Conservation (phyloP, 2,888 invertebrate genomes). For the Platycheirus albimanus region DNA sequence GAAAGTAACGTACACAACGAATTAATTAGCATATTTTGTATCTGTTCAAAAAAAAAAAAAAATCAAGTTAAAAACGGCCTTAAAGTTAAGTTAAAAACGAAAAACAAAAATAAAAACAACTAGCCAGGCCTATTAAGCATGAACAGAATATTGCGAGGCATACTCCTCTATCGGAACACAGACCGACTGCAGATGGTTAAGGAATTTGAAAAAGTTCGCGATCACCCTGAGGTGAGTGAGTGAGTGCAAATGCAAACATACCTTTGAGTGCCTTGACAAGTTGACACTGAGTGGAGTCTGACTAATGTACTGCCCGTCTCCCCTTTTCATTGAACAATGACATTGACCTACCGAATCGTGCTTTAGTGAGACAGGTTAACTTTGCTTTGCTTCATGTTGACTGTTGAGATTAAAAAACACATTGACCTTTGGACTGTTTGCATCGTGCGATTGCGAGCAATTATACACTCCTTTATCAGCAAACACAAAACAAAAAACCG, state of each 20-base stretch:
- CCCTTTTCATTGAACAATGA: too few species aligned
- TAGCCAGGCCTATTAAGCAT: conserved; percentile 83
- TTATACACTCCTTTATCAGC: not conserved
- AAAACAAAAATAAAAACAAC: not conserved
- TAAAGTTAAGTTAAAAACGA: not conserved
- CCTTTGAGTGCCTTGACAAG: conserved; percentile 10
- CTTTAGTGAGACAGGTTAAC: conserved; percentile 2
- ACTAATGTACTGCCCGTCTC: not conserved
- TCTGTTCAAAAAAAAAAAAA: conserved; percentile 7
- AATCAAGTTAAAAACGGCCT: conserved; percentile 21
- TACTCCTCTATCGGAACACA: conserved; percentile 93
- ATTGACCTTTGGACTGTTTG: conserved; percentile 66
- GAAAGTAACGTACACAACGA: conserved; percentile 44
- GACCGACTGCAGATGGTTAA: conserved; percentile 94
- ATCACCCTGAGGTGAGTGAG: conserved; percentile 87
- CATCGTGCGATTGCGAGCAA: conserved; percentile 49
- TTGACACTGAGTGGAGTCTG: conserved; percentile 26
- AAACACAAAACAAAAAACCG: too few species aligned
- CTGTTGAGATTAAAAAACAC: conserved; percentile 22
- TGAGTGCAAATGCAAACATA: not conserved
- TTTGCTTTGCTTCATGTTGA: conserved; percentile 9
- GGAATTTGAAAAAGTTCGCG: conserved; percentile 94
- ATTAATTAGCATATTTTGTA: conserved; percentile 53
- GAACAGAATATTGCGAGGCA: conserved; percentile 94
- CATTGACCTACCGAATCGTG: not conserved